phyloP scores from a whole-genome alignment of 2,797 vertebrate species.

The Selene dorsalis region DNA sequence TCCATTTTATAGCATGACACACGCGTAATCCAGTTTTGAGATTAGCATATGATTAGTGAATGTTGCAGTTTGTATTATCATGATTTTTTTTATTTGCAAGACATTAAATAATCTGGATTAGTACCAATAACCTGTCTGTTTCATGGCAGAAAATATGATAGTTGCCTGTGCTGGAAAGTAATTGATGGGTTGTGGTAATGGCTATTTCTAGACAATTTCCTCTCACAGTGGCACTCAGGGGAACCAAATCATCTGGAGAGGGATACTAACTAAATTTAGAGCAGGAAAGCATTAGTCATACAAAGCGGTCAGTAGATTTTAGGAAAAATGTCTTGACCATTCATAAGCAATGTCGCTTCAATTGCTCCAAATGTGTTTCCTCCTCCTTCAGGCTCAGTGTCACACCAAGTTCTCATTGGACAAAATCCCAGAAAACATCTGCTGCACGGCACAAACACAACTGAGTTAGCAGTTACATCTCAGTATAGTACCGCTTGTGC shows the following conservation, averaged over 20 bases:
- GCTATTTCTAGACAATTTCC: constrained; percentile 59
- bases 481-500: neutral
- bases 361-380: constrained; percentile 33
- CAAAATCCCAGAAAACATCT: constrained; percentile 23
- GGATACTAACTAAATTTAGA: constrained; percentile 60
- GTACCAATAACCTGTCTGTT: constrained; percentile 1
- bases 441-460: neutral
- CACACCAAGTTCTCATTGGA: neutral
- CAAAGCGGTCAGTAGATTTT: constrained; percentile 37
- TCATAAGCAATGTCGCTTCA: neutral
- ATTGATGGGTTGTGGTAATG: constrained; percentile 42
- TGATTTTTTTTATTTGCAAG: constrained; percentile 4
- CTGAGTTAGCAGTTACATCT: constrained; percentile 12
- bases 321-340: constrained; percentile 39
- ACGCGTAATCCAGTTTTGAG: constrained; percentile 56
- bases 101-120: constrained; percentile 34
- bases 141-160: neutral
- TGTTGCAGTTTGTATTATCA: constrained; percentile 18
- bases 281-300: constrained; percentile 65
- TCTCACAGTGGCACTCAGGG: constrained; percentile 36
- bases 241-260: constrained; percentile 46
- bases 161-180: constrained; percentile 15
- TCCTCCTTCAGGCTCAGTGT: constrained; percentile 33
- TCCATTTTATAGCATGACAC: constrained; percentile 9
- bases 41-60: constrained; percentile 47